Percentiles rank a stretch among this genome's conserved stretches.
phyloP scores from a whole-genome alignment of 1,140 invertebrate genomes.

The Brevipalpus yothersi region DNA sequence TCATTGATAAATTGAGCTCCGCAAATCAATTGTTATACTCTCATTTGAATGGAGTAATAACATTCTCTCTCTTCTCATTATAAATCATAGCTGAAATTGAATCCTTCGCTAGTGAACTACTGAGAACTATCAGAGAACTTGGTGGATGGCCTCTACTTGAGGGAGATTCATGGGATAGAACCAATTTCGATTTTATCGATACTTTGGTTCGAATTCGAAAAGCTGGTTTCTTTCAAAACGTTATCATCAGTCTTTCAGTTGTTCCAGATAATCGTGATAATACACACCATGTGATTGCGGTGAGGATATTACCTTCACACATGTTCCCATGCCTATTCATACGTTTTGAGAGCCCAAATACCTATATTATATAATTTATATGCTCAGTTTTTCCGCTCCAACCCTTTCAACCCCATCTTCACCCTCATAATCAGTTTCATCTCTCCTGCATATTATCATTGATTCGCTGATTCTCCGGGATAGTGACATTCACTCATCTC shows the following conservation, averaged over 20 bases:
- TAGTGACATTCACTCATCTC: neutral
- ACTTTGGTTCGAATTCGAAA: slow-evolving; percentile 51
- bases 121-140: slow-evolving; percentile 37
- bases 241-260: slow-evolving; percentile 75
- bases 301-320: neutral
- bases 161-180: slow-evolving; percentile 34
- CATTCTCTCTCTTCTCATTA: no score
- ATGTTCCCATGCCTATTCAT: neutral
- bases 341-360: slow-evolving; percentile 4
- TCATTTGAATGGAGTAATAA: no score
- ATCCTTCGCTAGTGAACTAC: slow-evolving; percentile 23
- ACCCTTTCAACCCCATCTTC: neutral
- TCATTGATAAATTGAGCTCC: no score
- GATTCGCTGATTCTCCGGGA: neutral
- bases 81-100: slow-evolving; percentile 11
- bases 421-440: no score
- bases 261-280: slow-evolving; percentile 61
- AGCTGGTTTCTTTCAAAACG: slow-evolving; percentile 60
- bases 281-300: slow-evolving; percentile 55
- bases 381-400: neutral
- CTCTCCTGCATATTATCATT: no score
- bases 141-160: slow-evolving; percentile 79
- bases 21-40: no score
- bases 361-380: neutral
- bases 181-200: slow-evolving; percentile 48